Evolutionary conservation across 2,113 vertebrate genomes (phyloP).

Genomic region (Oplegnathus fasciatus): DNA sequence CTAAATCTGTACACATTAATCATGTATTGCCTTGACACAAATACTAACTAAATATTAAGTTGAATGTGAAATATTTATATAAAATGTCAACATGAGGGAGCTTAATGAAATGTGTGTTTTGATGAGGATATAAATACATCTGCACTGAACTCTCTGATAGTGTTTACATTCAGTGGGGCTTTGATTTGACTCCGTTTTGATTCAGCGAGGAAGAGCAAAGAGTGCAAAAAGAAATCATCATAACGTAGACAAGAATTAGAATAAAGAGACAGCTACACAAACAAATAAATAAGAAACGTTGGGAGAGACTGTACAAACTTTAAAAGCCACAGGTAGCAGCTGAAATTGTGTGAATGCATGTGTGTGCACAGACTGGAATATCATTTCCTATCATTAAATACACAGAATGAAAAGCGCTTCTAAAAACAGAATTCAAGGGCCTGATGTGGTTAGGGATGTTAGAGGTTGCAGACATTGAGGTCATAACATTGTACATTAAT

Average conservation of each 20-base stretch:
- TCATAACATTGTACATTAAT: conserved; percentile 58
- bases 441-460: conserved; percentile 30
- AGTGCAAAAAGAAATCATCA: conserved; percentile 4
- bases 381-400: conserved; percentile 32
- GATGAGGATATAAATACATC: background rate
- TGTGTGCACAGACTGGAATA: background rate
- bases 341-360: background rate
- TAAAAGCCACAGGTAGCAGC: background rate
- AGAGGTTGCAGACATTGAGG: conserved; percentile 50
- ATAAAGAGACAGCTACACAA: conserved; percentile 9
- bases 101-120: background rate
- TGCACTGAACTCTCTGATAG: background rate
- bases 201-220: background rate
- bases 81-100: background rate
- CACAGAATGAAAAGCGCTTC: conserved; percentile 28
- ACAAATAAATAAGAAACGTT: background rate
- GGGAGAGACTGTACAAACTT: background rate
- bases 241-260: background rate
- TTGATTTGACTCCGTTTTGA: background rate
- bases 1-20: background rate
- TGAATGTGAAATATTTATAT: background rate
- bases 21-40: background rate
- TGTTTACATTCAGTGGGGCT: background rate
- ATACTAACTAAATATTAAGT: background rate
- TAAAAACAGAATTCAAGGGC: conserved; percentile 35